These are phyloP conservation scores for Potamilus streckersoni DNA, from an alignment of 1,140 invertebrate species.

Conservation along the genomic window DNA sequence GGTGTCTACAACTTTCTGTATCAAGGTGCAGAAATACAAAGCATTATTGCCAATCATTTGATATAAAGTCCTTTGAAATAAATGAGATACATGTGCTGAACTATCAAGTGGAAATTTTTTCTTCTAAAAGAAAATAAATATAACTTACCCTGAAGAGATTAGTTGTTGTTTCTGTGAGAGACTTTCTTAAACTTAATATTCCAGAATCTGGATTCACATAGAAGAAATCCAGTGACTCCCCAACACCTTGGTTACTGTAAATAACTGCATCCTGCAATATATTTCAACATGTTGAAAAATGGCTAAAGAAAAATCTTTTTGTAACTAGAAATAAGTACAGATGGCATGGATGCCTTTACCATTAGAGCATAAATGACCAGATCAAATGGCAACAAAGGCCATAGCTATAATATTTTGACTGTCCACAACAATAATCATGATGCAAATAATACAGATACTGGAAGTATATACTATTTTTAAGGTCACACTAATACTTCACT, in stretches of 20 bases:
- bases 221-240: slow-evolving; percentile 39
- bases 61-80: slow-evolving; percentile 26
- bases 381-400: not conserved
- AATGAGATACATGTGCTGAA: slow-evolving; percentile 7
- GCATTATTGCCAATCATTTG: slow-evolving; percentile 35
- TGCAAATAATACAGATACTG: not conserved
- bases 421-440: not conserved
- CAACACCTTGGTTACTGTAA: slow-evolving; percentile 30
- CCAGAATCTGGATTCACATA: slow-evolving; percentile 48
- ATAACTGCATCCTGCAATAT: slow-evolving; percentile 45
- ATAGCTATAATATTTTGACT: not conserved
- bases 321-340: not conserved
- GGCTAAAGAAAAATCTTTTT: not conserved
- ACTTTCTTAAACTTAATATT: slow-evolving; percentile 39
- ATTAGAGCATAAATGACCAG: not conserved
- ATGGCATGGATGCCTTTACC: not conserved
- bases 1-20: slow-evolving; percentile 19
- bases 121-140: not conserved
- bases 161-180: slow-evolving; percentile 21
- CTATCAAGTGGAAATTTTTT: not conserved
- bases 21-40: slow-evolving; percentile 11
- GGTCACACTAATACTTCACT: too few species aligned
- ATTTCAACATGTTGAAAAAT: not conserved
- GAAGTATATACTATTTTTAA: too few species aligned
- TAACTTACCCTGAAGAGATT: slow-evolving; percentile 37